Conservation (phyloP, 2,113 vertebrate species). For the Crotalus helleri region DNA sequence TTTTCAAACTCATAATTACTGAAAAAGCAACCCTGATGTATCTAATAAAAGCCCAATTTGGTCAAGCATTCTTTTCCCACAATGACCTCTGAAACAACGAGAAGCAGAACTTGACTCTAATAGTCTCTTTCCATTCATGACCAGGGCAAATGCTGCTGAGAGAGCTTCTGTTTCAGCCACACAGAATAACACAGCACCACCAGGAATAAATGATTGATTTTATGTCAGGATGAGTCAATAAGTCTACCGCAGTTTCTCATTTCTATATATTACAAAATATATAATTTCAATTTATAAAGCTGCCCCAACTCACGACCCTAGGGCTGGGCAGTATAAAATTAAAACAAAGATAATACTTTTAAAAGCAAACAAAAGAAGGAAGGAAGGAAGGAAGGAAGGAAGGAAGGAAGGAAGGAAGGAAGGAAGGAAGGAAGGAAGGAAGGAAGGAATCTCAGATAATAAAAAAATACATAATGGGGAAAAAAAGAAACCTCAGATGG, state of each 20-base stretch:
- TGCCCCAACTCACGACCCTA: background rate
- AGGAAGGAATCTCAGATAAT: background rate
- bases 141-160: background rate
- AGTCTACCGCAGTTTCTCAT: background rate
- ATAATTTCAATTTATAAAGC: background rate
- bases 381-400: background rate
- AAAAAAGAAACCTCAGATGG: background rate
- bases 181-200: background rate
- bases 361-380: background rate
- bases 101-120: background rate
- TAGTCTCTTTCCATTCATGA: background rate
- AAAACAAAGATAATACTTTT: background rate
- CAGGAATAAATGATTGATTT: background rate
- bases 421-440: background rate
- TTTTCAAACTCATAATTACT: background rate
- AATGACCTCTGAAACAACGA: background rate
- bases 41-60: background rate
- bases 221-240: background rate
- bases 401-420: background rate
- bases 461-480: rapidly evolving
- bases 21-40: background rate
- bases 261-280: background rate
- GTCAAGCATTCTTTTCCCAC: background rate
- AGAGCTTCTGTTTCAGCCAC: background rate
- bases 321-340: background rate